Evolutionary conservation across 2,888 invertebrate genomes (phyloP).

Genomic region (Limnephilus rhombicus): DNA sequence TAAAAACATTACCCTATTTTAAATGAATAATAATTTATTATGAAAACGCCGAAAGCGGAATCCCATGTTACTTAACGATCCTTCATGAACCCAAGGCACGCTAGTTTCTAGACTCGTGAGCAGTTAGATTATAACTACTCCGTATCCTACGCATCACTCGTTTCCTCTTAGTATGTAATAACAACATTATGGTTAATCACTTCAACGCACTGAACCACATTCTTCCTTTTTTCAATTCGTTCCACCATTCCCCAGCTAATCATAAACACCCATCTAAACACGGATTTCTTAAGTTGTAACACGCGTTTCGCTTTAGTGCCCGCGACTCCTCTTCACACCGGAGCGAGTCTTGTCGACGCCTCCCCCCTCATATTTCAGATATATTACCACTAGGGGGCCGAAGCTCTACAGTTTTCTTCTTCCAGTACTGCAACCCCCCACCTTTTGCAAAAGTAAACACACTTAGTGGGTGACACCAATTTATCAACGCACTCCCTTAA

Average conservation of each 20-base stretch:
- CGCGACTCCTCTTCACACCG: slow-evolving; percentile 36
- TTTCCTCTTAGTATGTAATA: slow-evolving; percentile 1
- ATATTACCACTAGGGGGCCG: slow-evolving; percentile 21
- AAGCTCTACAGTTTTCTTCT: neutral
- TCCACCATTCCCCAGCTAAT: slow-evolving; percentile 49
- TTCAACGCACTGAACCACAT: slow-evolving; percentile 33
- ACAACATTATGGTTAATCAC: slow-evolving; percentile 23
- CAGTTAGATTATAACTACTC: neutral
- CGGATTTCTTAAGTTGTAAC: slow-evolving; percentile 53
- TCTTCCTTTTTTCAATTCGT: slow-evolving; percentile 47
- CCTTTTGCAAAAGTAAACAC: neutral
- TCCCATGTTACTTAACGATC: neutral
- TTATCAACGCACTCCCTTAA: slow-evolving; percentile 20
- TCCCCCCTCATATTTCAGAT: slow-evolving; percentile 38
- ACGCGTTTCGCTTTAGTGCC: slow-evolving; percentile 51
- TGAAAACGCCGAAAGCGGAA: no score
- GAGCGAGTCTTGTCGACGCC: slow-evolving; percentile 44
- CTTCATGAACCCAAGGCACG: neutral
- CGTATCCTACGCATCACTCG: neutral
- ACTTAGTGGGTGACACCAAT: slow-evolving; percentile 18
- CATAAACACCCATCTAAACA: slow-evolving; percentile 55
- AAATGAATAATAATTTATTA: neutral
- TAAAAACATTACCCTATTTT: neutral
- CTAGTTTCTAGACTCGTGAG: neutral
- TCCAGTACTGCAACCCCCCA: slow-evolving; percentile 5